Conservation (phyloP, 2,797 vertebrate species). For the Pampus argenteus region DNA sequence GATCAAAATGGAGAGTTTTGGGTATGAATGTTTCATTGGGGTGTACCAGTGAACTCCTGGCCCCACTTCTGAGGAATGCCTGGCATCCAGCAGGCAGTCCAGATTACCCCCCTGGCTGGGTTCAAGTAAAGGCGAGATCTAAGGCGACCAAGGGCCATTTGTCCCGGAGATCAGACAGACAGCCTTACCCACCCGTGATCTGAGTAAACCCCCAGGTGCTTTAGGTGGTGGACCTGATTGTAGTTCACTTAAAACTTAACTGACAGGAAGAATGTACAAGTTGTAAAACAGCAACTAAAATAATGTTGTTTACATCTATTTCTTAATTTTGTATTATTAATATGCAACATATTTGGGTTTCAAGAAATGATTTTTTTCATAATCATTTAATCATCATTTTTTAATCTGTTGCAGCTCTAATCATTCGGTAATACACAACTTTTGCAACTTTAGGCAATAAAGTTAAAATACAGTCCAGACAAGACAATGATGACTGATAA, state of each 20-base stretch:
- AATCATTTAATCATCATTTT: no score
- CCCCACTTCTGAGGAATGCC: constrained; percentile 73
- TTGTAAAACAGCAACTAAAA: constrained; percentile 9
- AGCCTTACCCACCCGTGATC: constrained; percentile 17
- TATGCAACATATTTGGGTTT: neutral
- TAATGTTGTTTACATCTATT: neutral
- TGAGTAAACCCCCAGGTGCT: constrained; percentile 30
- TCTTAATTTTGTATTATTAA: neutral
- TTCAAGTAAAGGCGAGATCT: constrained; percentile 33
- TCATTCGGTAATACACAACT: neutral
- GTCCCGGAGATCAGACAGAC: constrained; percentile 42
- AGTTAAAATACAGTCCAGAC: constrained; percentile 5
- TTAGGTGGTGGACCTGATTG: constrained; percentile 6
- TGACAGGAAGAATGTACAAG: neutral
- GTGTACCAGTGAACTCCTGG: constrained; percentile 53
- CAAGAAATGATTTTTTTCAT: no score
- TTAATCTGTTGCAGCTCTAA: no score
- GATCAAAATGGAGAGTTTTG: neutral
- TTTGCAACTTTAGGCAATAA: constrained; percentile 15
- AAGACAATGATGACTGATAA: constrained; percentile 14
- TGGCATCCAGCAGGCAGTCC: constrained; percentile 67
- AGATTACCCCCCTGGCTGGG: constrained; percentile 40
- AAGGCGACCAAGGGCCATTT: constrained; percentile 29
- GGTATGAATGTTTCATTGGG: constrained; percentile 37
- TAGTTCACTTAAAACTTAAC: constrained; percentile 24